Base-by-base conservation (phyloP, 2,113 vertebrate species). In the Neotoma lepida region DNA sequence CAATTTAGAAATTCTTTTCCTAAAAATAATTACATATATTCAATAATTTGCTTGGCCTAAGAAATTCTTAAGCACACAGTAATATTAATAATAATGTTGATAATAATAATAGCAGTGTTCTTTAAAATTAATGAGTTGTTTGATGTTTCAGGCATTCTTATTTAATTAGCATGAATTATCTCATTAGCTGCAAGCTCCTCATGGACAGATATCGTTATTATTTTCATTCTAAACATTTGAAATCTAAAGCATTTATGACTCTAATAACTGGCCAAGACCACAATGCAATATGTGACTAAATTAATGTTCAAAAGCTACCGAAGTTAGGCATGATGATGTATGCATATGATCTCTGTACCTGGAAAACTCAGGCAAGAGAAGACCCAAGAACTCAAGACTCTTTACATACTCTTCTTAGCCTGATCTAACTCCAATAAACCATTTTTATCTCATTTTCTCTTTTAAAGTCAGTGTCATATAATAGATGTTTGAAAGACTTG, bases 81-180 rank as follows among this genome's bases (percentile, higher is more conserved):
- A 88, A 61, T 71, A 61, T 49, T 35, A 51, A 74, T 64, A 73
- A 90, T 51, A 54, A 78, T 80, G 54, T 64, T 63, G 9, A 49
- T 68, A 86, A 71, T 68, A 46, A 92, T 49, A 85, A 85, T 54
- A n/a, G 33, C 20, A 90, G 44, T 18, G 44, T 77, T 78, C 51
- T 71, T 91, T 85, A 70, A 61, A 93, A 84, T 66, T 86, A 92
- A 12, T 85, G 68, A 89, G 2, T 78, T 93, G 18, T 68, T 94
- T 95, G 51, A 95, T 71, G 35, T 70, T 56, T 86, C 6, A 77
- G 28, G 2, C 6, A 90, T 90, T 92, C 96, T 80, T 93, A 71
- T 88, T 71, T 92, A 51, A 28, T 95, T 90, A 44, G 58, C 22
- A 70, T 82, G 39, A 93, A 54, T 91, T 66, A 91, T 46, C 14